Conservation (phyloP, 1,140 invertebrate genomes). For the Ceratitis capitata region DNA sequence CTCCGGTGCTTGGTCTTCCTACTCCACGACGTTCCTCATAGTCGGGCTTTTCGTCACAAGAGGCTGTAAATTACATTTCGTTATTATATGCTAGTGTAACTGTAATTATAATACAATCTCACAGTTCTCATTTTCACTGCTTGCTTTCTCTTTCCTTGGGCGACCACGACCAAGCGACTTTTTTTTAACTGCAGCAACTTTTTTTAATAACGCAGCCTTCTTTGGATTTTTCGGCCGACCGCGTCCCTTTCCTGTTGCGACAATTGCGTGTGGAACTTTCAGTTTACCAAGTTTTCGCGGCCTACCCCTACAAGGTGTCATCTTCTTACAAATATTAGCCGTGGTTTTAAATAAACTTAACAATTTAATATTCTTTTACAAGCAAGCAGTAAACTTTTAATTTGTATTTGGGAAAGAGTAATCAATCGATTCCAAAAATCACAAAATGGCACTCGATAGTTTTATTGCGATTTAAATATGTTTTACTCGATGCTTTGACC, state of each 20-base stretch:
- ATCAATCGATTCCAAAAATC: no score
- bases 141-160: constrained; percentile 30
- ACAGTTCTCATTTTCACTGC: constrained; percentile 41
- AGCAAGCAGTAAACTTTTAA: no score
- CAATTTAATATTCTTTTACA: no score
- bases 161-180: constrained; percentile 35
- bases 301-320: background rate
- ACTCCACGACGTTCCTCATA: constrained; percentile 45
- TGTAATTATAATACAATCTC: background rate
- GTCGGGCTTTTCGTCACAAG: constrained; percentile 39
- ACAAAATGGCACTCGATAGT: no score
- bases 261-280: constrained; percentile 34
- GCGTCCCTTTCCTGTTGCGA: constrained; percentile 49
- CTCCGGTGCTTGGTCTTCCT: constrained; percentile 53
- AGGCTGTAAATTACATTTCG: background rate
- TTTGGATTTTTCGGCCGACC: constrained; percentile 50
- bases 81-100: background rate
- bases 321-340: background rate
- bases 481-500: no score
- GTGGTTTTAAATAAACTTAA: background rate
- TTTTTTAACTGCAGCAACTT: background rate
- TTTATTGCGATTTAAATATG: no score
- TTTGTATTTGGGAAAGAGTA: no score
- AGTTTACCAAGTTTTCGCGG: background rate
- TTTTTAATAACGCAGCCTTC: constrained; percentile 47